A percentile compares a stretch with the other conserved stretches of the same genome.
These are phyloP conservation scores for Rhodeus uyekii DNA, from an alignment of 2,797 vertebrate species.

Conservation along the genomic window DNA sequence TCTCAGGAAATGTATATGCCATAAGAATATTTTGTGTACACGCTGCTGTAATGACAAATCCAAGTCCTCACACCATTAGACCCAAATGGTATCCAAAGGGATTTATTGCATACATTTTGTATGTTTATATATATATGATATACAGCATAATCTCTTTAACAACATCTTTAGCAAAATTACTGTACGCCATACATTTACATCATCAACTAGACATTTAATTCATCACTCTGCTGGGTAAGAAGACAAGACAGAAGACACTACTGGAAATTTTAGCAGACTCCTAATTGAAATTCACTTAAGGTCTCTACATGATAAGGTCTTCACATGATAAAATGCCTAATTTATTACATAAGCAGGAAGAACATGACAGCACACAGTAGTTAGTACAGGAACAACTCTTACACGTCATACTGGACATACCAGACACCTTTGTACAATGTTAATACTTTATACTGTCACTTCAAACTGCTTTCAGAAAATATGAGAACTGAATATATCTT, in stretches of 20 bases:
- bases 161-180: conserved; percentile 37
- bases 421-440: conserved; percentile 43
- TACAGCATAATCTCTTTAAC: conserved; percentile 58
- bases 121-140: conserved; percentile 60
- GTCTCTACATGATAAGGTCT: conserved; percentile 43
- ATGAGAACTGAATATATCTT: background rate
- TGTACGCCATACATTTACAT: conserved; percentile 60
- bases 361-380: conserved; percentile 40
- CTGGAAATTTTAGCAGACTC: conserved; percentile 58
- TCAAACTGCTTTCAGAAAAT: background rate
- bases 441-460: too few species aligned
- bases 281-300: conserved; percentile 47
- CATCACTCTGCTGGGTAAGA: conserved; percentile 50
- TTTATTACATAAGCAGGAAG: conserved; percentile 57
- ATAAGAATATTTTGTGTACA: background rate
- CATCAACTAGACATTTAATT: conserved; percentile 60
- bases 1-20: too few species aligned
- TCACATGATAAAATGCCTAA: conserved; percentile 47
- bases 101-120: conserved; percentile 71
- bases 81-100: conserved; percentile 65
- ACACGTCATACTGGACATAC: conserved; percentile 28
- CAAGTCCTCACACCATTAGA: background rate
- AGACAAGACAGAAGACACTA: conserved; percentile 64
- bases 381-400: conserved; percentile 23
- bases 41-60: background rate